Conservation (phyloP, 2,797 vertebrate genomes). For the Molothrus ater region DNA sequence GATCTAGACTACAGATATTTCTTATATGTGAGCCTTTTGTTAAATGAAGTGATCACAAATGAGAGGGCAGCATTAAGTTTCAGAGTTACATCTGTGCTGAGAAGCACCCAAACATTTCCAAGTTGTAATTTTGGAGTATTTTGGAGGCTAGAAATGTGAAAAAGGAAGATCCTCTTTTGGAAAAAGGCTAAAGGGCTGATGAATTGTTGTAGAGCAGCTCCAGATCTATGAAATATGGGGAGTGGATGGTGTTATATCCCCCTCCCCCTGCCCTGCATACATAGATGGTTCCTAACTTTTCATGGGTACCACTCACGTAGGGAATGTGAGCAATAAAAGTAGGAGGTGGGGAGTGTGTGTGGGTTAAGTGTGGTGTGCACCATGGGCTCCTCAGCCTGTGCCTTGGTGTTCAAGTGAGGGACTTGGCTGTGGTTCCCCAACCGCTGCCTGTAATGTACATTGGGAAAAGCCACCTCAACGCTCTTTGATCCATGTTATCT, state of each 20-base stretch:
- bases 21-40: not conserved
- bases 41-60: not conserved
- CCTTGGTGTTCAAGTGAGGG: not conserved
- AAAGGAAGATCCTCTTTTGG: not conserved
- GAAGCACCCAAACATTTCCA: not conserved
- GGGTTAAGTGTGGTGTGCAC: not conserved
- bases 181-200: not conserved
- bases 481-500: not conserved
- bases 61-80: not conserved
- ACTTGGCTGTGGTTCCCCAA: not conserved
- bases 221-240: not conserved
- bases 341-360: not conserved
- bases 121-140: not conserved
- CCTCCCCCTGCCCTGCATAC: rapidly evolving
- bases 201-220: not conserved
- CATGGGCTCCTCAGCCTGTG: not conserved
- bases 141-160: not conserved
- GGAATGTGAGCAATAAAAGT: not conserved
- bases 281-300: not conserved
- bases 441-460: not conserved
- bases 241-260: not conserved
- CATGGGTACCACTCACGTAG: not conserved
- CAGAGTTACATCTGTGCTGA: not conserved
- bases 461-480: not conserved
- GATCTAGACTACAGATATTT: not conserved